Percentiles rank a stretch among this genome's conserved stretches.
Conservation (phyloP, 2,888 invertebrate species). For the Ferdinandea cuprea region DNA sequence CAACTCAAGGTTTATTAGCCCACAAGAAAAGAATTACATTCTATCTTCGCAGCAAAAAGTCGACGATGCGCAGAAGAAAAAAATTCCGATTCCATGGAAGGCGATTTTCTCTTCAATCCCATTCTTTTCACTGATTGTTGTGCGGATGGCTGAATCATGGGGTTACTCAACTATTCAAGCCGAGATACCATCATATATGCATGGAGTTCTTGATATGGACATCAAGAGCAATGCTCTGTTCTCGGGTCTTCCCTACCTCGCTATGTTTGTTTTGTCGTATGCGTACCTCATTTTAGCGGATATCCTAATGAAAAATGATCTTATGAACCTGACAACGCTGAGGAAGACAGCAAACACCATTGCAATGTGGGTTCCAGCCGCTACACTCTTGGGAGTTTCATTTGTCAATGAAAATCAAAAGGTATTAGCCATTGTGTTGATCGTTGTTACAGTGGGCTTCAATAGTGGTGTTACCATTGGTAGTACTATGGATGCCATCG, state of each 20-base stretch:
- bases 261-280: slow-evolving; percentile 84
- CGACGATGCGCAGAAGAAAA: slow-evolving; percentile 72
- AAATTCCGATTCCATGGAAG: slow-evolving; percentile 85
- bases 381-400: slow-evolving; percentile 84
- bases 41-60: slow-evolving; percentile 82
- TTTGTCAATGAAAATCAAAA: slow-evolving; percentile 82
- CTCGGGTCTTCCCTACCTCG: slow-evolving; percentile 84
- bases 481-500: slow-evolving; percentile 85
- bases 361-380: slow-evolving; percentile 84
- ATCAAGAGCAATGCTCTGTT: slow-evolving; percentile 84
- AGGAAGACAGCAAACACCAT: slow-evolving; percentile 79
- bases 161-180: slow-evolving; percentile 88
- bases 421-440: slow-evolving; percentile 83
- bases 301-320: slow-evolving; percentile 80
- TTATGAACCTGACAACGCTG: slow-evolving; percentile 79
- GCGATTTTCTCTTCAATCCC: slow-evolving; percentile 86
- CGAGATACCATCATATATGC: slow-evolving; percentile 88
- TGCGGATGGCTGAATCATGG: slow-evolving; percentile 87
- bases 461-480: slow-evolving; percentile 81
- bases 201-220: slow-evolving; percentile 85
- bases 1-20: slow-evolving; percentile 84
- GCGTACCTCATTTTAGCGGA: slow-evolving; percentile 83
- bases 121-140: slow-evolving; percentile 84
- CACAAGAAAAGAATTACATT: slow-evolving; percentile 85
- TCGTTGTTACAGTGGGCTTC: slow-evolving; percentile 85